Percentiles rank a stretch among this genome's conserved stretches.
Conservation (phyloP, 1,140 invertebrate species). For the Drosophila kurseongensis region DNA sequence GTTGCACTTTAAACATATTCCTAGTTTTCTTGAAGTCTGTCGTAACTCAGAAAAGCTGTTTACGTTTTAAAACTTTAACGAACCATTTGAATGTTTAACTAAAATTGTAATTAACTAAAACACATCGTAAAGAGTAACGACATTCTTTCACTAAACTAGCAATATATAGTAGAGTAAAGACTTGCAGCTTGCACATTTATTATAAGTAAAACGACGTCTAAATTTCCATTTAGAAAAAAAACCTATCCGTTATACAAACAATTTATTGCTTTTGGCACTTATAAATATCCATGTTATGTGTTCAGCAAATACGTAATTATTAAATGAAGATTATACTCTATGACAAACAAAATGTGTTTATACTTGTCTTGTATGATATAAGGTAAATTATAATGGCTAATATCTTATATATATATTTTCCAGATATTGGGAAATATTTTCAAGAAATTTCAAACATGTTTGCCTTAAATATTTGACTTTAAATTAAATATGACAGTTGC, state of each 20-base stretch:
- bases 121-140: not conserved
- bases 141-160: not conserved
- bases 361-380: no score
- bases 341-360: not conserved
- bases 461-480: no score
- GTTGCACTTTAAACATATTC: slow-evolving; percentile 7
- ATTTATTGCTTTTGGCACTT: slow-evolving; percentile 9
- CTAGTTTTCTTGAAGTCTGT: not conserved
- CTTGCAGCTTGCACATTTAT: slow-evolving; percentile 28
- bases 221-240: slow-evolving; percentile 3
- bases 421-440: no score
- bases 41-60: not conserved
- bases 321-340: slow-evolving; percentile 2
- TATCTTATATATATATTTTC: no score
- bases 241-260: not conserved
- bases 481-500: no score
- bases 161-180: slow-evolving; percentile 22
- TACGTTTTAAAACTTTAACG: no score
- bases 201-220: slow-evolving; percentile 7
- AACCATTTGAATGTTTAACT: no score
- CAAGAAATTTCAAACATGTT: no score
- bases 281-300: slow-evolving; percentile 15
- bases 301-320: slow-evolving; percentile 29
- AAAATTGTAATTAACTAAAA: not conserved
- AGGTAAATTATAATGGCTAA: no score